Evolutionary conservation across 2,888 invertebrate species (phyloP).

Genomic region (Rhorus exstirpatorius): DNA sequence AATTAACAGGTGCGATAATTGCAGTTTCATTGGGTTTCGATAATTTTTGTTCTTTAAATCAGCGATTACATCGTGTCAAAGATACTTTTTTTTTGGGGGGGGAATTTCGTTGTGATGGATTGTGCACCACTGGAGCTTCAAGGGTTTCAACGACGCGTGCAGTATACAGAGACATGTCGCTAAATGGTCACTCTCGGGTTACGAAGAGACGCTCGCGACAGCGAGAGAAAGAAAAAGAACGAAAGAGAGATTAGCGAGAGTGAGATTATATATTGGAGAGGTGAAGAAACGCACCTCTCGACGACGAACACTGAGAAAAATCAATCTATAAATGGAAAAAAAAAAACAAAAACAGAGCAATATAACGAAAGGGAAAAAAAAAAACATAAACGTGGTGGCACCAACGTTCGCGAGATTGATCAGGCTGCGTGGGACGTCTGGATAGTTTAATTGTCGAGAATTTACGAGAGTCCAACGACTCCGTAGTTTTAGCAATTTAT

Average conservation of each 20-base stretch:
- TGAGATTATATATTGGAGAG: slow-evolving; percentile 9
- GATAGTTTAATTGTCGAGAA: slow-evolving; percentile 64
- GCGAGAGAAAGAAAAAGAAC: not conserved
- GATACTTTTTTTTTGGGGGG: not conserved
- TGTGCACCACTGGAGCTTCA: slow-evolving; percentile 59
- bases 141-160: slow-evolving; percentile 62
- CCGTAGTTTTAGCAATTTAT: slow-evolving; percentile 49
- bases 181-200: slow-evolving; percentile 54
- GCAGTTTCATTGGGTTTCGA: too few species aligned
- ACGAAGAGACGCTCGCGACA: slow-evolving; percentile 30
- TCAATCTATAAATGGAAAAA: slow-evolving; percentile 24
- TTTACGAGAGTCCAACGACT: slow-evolving; percentile 69
- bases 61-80: too few species aligned
- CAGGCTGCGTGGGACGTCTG: slow-evolving; percentile 69
- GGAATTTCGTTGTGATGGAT: not conserved
- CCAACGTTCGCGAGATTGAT: slow-evolving; percentile 52
- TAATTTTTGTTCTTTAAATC: too few species aligned
- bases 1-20: not conserved
- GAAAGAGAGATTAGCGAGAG: slow-evolving; percentile 25
- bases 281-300: slow-evolving; percentile 34
- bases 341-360: too few species aligned
- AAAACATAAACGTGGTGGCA: not conserved
- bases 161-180: slow-evolving; percentile 47
- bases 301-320: too few species aligned
- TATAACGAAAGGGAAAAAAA: slow-evolving; percentile 1